phyloP scores from a whole-genome alignment of 2,888 invertebrate genomes.

The Trichopria drosophilae region DNA sequence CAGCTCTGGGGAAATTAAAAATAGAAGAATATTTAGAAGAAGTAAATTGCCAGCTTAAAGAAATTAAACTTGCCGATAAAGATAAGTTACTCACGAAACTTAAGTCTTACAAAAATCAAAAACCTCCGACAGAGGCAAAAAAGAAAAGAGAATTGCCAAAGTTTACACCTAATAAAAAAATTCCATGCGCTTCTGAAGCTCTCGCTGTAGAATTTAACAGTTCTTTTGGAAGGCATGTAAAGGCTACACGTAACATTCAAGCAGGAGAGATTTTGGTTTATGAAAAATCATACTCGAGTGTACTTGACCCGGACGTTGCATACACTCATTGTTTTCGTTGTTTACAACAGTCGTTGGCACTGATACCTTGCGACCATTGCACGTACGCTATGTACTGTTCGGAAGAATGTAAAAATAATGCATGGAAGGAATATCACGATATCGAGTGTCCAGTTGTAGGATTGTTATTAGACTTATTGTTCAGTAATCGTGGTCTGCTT shows the following conservation, averaged over 20 bases:
- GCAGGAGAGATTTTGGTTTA: slow-evolving; percentile 76
- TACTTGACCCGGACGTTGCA: slow-evolving; percentile 62
- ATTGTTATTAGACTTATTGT: slow-evolving; percentile 61
- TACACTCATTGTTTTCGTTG: slow-evolving; percentile 71
- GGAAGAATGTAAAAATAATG: slow-evolving; percentile 65
- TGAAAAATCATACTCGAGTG: slow-evolving; percentile 73
- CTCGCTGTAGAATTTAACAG: slow-evolving; percentile 64
- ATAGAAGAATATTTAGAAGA: slow-evolving; percentile 35
- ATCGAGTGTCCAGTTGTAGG: slow-evolving; percentile 75
- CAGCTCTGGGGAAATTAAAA: slow-evolving; percentile 38
- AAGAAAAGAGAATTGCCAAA: background rate
- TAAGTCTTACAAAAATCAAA: slow-evolving; percentile 31
- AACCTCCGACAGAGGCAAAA: slow-evolving; percentile 2
- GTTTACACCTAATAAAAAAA: slow-evolving; percentile 53
- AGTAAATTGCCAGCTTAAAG: slow-evolving; percentile 37
- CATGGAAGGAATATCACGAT: slow-evolving; percentile 71
- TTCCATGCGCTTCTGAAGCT: slow-evolving; percentile 68
- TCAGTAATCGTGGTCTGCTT: slow-evolving; percentile 67
- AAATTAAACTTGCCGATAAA: slow-evolving; percentile 25
- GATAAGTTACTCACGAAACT: no score
- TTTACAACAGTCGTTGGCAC: slow-evolving; percentile 62
- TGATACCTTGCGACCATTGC: slow-evolving; percentile 68
- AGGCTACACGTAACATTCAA: slow-evolving; percentile 68
- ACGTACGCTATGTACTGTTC: slow-evolving; percentile 70
- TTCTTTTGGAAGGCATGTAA: slow-evolving; percentile 70